Evolutionary conservation across 1,140 invertebrate genomes (phyloP).

Genomic region (Bathynomus jamesi): DNA sequence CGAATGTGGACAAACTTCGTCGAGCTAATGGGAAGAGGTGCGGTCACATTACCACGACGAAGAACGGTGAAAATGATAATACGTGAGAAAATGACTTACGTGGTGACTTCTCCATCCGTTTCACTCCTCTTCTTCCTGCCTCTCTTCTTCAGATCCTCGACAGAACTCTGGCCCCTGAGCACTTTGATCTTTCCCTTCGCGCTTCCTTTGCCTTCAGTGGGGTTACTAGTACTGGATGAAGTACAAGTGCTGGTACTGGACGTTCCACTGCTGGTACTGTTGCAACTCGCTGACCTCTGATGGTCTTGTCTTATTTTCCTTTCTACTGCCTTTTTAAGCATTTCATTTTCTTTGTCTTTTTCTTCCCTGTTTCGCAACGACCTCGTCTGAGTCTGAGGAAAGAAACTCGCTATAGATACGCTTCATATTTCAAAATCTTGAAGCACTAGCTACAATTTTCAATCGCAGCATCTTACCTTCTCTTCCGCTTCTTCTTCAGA

Average conservation of each 20-base stretch:
- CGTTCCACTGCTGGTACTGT: constrained; percentile 4
- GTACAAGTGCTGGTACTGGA: neutral
- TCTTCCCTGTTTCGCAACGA: constrained; percentile 5
- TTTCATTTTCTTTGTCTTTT: neutral
- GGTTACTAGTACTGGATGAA: neutral
- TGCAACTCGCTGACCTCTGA: neutral
- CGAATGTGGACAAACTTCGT: too few species aligned
- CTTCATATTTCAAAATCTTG: too few species aligned
- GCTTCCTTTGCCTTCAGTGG: neutral
- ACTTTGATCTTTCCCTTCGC: neutral
- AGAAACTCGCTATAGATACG: neutral
- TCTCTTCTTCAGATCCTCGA: constrained; percentile 22
- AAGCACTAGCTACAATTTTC: too few species aligned
- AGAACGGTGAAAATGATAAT: too few species aligned
- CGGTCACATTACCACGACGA: too few species aligned
- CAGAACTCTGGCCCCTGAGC: neutral
- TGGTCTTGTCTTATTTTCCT: constrained; percentile 4
- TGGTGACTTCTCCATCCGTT: constrained; percentile 18
- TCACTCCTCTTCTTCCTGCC: constrained; percentile 33
- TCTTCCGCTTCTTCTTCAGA: neutral
- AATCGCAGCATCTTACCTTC: neutral
- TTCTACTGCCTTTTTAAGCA: neutral
- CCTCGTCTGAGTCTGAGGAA: neutral
- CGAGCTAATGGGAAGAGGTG: too few species aligned
- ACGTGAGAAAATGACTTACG: too few species aligned